These are phyloP conservation scores for Hoplodrina blanda DNA, from an alignment of 2,888 invertebrate genomes.

Conservation along the genomic window DNA sequence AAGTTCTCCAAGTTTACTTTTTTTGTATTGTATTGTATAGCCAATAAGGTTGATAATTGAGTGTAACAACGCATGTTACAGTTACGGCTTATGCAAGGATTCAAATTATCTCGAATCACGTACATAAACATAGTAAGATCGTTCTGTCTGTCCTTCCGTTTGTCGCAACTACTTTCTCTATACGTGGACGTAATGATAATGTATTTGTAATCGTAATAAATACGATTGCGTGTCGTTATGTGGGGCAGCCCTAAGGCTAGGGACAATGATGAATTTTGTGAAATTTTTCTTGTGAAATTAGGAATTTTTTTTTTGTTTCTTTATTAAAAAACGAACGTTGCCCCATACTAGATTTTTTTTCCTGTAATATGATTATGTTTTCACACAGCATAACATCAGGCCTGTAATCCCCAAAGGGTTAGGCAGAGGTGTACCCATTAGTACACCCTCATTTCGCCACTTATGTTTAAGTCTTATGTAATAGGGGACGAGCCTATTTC, in stretches of 20 bases:
- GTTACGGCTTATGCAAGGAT: slow-evolving; percentile 74
- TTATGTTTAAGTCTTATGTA: too few relatives aligned
- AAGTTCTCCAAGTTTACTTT: slow-evolving; percentile 29
- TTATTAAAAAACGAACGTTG: too few relatives aligned
- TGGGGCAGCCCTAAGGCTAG: slow-evolving; percentile 65
- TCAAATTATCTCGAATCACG: slow-evolving; percentile 79
- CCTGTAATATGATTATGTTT: too few relatives aligned
- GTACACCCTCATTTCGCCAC: too few relatives aligned
- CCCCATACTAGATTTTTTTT: too few relatives aligned
- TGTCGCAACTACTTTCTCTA: slow-evolving; percentile 82
- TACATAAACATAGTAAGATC: slow-evolving; percentile 71
- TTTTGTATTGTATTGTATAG: slow-evolving; percentile 35
- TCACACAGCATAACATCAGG: too few relatives aligned
- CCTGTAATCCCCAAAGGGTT: too few relatives aligned
- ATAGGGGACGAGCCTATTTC: too few relatives aligned
- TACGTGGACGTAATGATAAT: slow-evolving; percentile 81
- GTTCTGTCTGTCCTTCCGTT: slow-evolving; percentile 79
- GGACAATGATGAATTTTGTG: not conserved
- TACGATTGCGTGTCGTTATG: slow-evolving; percentile 63
- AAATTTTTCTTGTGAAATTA: not conserved
- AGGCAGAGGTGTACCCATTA: too few relatives aligned
- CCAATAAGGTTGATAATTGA: slow-evolving; percentile 63
- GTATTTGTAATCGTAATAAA: slow-evolving; percentile 60
- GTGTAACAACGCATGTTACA: slow-evolving; percentile 52
- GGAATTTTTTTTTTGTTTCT: too few relatives aligned